phyloP scores from a whole-genome alignment of 2,888 invertebrate genomes.

The Lypha dubia region DNA sequence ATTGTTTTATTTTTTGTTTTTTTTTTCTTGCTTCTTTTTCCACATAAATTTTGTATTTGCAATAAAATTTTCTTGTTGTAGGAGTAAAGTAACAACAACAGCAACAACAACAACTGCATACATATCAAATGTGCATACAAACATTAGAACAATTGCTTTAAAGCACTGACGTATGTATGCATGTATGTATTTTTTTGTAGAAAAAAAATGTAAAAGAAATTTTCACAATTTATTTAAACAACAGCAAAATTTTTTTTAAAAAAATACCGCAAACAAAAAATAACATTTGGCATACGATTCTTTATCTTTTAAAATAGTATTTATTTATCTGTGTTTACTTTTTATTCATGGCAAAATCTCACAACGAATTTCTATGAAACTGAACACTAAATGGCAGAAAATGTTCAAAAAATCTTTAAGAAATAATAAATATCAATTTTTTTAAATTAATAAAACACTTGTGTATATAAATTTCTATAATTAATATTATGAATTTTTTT shows the following conservation, averaged over 20 bases:
- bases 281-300: not conserved
- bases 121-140: slow-evolving; percentile 11
- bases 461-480: slow-evolving; percentile 55
- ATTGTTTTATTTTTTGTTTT: slow-evolving; percentile 33
- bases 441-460: slow-evolving; percentile 41
- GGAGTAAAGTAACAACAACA: not conserved
- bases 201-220: slow-evolving; percentile 4
- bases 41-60: slow-evolving; percentile 17
- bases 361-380: not conserved
- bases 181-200: not conserved
- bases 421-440: slow-evolving; percentile 51
- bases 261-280: slow-evolving; percentile 10
- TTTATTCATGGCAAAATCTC: not conserved
- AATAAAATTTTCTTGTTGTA: slow-evolving; percentile 37
- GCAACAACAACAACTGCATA: not conserved
- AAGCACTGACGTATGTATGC: slow-evolving; percentile 60
- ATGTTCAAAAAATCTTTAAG: slow-evolving; percentile 8
- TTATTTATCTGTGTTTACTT: not conserved
- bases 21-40: not conserved
- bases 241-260: not conserved
- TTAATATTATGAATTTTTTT: slow-evolving; percentile 23
- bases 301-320: not conserved
- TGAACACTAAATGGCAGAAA: slow-evolving; percentile 11
- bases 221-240: slow-evolving; percentile 8
- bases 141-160: slow-evolving; percentile 32